Evolutionary conservation across 2,113 vertebrate species (phyloP).

Genomic region (Gadus chalcogrammus): DNA sequence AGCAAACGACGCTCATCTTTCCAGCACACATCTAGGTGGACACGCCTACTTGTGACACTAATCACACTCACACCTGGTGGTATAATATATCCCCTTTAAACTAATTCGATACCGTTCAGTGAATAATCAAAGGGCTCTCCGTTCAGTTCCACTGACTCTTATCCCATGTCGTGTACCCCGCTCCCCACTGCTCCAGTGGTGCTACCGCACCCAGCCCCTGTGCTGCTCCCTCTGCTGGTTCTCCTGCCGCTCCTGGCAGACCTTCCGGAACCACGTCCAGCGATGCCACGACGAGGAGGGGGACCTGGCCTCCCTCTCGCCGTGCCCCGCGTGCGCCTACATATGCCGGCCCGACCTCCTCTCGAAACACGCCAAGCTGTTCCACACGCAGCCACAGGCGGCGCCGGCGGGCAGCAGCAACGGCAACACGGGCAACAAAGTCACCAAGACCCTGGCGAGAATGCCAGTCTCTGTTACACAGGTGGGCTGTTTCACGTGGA

Average conservation of each 20-base stretch:
- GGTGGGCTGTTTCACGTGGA: slow-evolving; percentile 3
- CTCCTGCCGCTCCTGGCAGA: slow-evolving; percentile 75
- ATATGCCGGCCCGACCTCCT: slow-evolving; percentile 74
- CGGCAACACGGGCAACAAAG: too few relatives aligned
- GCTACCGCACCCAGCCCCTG: slow-evolving; percentile 80
- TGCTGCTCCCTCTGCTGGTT: slow-evolving; percentile 86
- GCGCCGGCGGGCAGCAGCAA: slow-evolving; percentile 46
- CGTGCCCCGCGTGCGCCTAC: slow-evolving; percentile 80
- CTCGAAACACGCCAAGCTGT: slow-evolving; percentile 78
- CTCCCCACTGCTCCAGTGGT: slow-evolving; percentile 62
- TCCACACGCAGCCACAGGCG: slow-evolving; percentile 61
- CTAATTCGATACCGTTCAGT: neutral
- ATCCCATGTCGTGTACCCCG: too few relatives aligned
- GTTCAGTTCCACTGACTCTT: neutral
- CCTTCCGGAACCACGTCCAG: slow-evolving; percentile 79
- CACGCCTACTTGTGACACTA: too few relatives aligned
- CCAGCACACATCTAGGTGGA: too few relatives aligned
- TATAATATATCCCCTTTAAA: neutral
- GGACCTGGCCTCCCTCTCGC: slow-evolving; percentile 78
- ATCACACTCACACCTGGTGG: too few relatives aligned
- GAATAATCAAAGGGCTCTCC: neutral
- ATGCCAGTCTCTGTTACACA: slow-evolving; percentile 24
- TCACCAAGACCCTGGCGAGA: slow-evolving; percentile 45
- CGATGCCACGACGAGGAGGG: slow-evolving; percentile 81
- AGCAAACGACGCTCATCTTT: too few relatives aligned